Percentiles rank a stretch among this genome's conserved stretches.
Evolutionary conservation across 2,113 vertebrate genomes (phyloP).

Genomic region (Amphiprion ocellaris): DNA sequence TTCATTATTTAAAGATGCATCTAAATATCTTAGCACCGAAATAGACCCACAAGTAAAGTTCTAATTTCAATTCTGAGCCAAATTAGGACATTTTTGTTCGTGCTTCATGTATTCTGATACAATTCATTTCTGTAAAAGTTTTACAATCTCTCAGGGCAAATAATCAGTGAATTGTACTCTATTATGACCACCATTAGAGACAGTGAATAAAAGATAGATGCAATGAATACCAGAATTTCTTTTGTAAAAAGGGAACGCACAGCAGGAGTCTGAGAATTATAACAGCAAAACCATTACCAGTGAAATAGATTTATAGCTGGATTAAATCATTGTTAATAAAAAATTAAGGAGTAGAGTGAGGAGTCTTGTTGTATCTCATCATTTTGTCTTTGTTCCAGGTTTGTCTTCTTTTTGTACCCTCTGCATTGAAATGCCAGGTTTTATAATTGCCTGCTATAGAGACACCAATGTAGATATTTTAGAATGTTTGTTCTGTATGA

Average conservation of each 20-base stretch:
- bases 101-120: constrained; percentile 30
- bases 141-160: constrained; percentile 64
- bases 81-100: constrained; percentile 39
- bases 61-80: constrained; percentile 24
- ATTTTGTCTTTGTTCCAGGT: not conserved
- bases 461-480: not conserved
- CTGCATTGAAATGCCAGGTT: not conserved
- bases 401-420: constrained; percentile 7
- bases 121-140: constrained; percentile 57
- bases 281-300: constrained; percentile 43
- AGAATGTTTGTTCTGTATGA: not conserved
- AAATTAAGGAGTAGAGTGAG: constrained; percentile 31
- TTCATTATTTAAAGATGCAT: constrained; percentile 21
- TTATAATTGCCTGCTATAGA: not conserved
- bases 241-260: constrained; percentile 32
- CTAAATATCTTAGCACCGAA: constrained; percentile 13
- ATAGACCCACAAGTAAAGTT: constrained; percentile 12
- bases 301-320: constrained; percentile 58
- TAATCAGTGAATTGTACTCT: constrained; percentile 52
- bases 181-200: constrained; percentile 58
- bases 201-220: constrained; percentile 68
- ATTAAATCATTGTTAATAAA: constrained; percentile 57
- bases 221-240: constrained; percentile 47
- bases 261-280: constrained; percentile 54
- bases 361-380: not conserved